phyloP scores from a whole-genome alignment of 2,797 vertebrate species.

The Chiloscyllium punctatum region DNA sequence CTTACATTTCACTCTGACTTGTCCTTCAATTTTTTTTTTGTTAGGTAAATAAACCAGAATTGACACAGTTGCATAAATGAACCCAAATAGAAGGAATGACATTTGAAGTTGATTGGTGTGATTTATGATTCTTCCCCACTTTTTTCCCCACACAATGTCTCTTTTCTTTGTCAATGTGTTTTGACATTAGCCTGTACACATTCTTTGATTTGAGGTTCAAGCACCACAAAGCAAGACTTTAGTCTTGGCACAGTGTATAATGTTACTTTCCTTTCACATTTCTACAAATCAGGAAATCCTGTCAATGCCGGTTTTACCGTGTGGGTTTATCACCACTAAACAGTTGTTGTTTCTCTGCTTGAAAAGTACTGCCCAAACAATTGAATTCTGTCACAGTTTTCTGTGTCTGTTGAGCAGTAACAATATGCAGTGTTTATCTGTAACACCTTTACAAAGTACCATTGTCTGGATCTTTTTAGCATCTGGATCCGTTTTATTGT shows the following conservation, averaged over 20 bases:
- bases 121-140: neutral
- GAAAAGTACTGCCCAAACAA: constrained; percentile 24
- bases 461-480: constrained; percentile 7
- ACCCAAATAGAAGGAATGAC: neutral
- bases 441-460: constrained; percentile 27
- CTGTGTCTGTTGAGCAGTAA: neutral
- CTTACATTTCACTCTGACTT: neutral
- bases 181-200: neutral
- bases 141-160: constrained; percentile 5
- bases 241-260: neutral
- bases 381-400: constrained; percentile 26
- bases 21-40: neutral
- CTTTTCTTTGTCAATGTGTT: constrained; percentile 15
- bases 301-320: neutral
- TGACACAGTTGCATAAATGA: neutral
- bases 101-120: constrained; percentile 14
- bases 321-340: constrained; percentile 16
- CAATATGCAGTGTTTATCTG: constrained; percentile 14
- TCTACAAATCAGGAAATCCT: constrained; percentile 9
- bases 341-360: constrained; percentile 26
- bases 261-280: constrained; percentile 18
- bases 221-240: constrained; percentile 14
- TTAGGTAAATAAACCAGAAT: neutral
- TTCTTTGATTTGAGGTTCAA: neutral
- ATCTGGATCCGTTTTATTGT: neutral